Base-by-base conservation (phyloP, 2,888 invertebrate species). In the Adelognathus sp. region DNA sequence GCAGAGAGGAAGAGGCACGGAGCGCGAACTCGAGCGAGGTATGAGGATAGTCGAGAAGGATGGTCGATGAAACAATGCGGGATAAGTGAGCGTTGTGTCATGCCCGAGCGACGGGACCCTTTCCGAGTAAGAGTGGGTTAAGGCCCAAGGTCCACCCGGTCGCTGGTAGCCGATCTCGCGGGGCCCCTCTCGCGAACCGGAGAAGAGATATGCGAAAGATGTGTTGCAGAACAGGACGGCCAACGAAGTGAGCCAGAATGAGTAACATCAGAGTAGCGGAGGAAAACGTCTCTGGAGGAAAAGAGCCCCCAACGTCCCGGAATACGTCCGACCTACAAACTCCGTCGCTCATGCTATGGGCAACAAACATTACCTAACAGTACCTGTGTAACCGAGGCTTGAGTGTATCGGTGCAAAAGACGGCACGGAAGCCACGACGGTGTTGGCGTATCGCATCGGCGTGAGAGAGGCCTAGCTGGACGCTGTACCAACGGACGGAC, bases 41-140 rank as follows among this genome's bases (percentile, higher is more conserved):
- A 61, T 27, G 9, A 44, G 33, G 46, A 46, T 27, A 63, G 39
- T 50, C 80, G 82, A 83, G 75, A 70, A 24, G 50, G 33, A 50
- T 64, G 67, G 76, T 69, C n/a, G n/a, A n/a, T n/a, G 70, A 73
- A 75, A 81, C 79, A 79, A 75, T n/a, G 82, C 80, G 71, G 27
- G 46, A 29, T 9, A n/a, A 36, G 16, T 31, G 80, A 80, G 81
- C 81, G 83, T 83, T 81, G 84, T 79, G 83, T 84, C 82, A 84
- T 78, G 83, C 79, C 73, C 75, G 79, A 63, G 64, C 61, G 79
- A 67, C 46, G 66, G 72, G 87, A 88, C 88, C 88, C 87, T 89
- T 88, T 89, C 88, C 86, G 85, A 85, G 85, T 86, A 88, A 90
- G 88, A 90, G 88, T 89, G 89, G 90, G 90, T 90, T 90, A 90